Evolutionary conservation across 2,797 vertebrate genomes (phyloP).

Genomic region (Miichthys miiuy): DNA sequence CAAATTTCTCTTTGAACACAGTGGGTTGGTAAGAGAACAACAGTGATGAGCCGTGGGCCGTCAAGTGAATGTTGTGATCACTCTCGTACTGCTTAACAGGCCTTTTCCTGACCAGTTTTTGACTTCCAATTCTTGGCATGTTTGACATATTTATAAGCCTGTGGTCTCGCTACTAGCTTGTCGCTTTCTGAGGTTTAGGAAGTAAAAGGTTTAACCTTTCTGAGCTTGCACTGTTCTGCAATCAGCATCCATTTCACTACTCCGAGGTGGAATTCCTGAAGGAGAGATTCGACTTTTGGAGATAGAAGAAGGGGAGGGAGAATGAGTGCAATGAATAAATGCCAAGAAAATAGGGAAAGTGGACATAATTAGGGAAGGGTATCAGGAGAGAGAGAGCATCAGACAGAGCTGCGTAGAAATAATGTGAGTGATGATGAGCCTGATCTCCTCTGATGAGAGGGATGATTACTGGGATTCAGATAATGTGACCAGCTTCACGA

Average conservation of each 20-base stretch:
- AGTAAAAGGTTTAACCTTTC: constrained; percentile 58
- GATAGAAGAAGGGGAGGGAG: constrained; percentile 7
- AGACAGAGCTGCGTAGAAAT: constrained; percentile 19
- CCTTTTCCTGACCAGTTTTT: constrained; percentile 20
- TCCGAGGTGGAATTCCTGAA: constrained; percentile 56
- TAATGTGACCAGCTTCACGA: constrained; percentile 45
- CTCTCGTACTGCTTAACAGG: neutral
- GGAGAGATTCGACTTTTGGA: constrained; percentile 55
- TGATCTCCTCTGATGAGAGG: constrained; percentile 49
- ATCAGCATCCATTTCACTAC: constrained; percentile 50
- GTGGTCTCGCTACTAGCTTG: constrained; percentile 27
- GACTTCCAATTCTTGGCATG: constrained; percentile 32
- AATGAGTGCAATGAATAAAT: constrained; percentile 39
- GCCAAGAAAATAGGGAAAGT: constrained; percentile 42
- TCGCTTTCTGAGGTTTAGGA: constrained; percentile 43
- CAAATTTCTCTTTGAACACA: constrained; percentile 28
- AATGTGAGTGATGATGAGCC: constrained; percentile 41
- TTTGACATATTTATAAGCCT: constrained; percentile 52
- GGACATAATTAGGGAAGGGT: constrained; percentile 58
- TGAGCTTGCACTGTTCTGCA: constrained; percentile 25
- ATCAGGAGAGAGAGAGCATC: constrained; percentile 6
- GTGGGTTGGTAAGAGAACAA: constrained; percentile 3
- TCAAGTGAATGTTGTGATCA: constrained; percentile 26
- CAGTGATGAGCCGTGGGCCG: constrained; percentile 19
- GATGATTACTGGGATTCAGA: constrained; percentile 52